Evolutionary conservation across 1,140 invertebrate genomes (phyloP).

Genomic region (Drosophila virilis): DNA sequence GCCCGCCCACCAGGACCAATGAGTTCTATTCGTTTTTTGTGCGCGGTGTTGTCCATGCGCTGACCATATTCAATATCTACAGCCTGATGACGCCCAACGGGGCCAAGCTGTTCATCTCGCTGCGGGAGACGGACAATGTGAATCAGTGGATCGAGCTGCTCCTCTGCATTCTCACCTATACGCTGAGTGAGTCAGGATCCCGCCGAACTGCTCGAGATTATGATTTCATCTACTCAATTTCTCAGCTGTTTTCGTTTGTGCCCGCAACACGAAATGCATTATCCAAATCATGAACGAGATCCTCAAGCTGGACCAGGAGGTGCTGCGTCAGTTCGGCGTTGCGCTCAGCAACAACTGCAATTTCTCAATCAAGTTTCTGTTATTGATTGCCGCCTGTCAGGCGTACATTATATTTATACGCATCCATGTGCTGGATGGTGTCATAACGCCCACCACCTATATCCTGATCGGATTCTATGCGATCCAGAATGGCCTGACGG

Average conservation of each 20-base stretch:
- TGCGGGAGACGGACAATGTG: constrained; percentile 78
- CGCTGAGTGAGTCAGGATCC: constrained; percentile 38
- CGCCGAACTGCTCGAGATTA: too few species aligned
- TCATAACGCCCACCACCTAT: constrained; percentile 64
- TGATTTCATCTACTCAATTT: background rate
- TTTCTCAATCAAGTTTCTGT: constrained; percentile 70
- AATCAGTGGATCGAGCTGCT: constrained; percentile 81
- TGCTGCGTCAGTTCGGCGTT: constrained; percentile 54
- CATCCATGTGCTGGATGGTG: constrained; percentile 42
- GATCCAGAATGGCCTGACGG: constrained; percentile 68
- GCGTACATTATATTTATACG: constrained; percentile 69
- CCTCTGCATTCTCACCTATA: constrained; percentile 73
- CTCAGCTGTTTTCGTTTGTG: constrained; percentile 66
- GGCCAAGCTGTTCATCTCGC: constrained; percentile 66
- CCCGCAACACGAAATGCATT: constrained; percentile 66
- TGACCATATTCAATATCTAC: constrained; percentile 78
- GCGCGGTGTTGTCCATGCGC: constrained; percentile 64
- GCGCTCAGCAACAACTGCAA: constrained; percentile 61
- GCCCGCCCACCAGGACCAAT: constrained; percentile 64
- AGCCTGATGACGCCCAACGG: constrained; percentile 66
- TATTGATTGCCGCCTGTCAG: constrained; percentile 66
- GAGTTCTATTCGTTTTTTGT: constrained; percentile 77
- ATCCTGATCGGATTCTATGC: constrained; percentile 72
- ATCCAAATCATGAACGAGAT: constrained; percentile 77
- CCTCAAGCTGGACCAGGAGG: constrained; percentile 71